Conservation (phyloP, 2,888 invertebrate genomes). For the Bombylius major region DNA sequence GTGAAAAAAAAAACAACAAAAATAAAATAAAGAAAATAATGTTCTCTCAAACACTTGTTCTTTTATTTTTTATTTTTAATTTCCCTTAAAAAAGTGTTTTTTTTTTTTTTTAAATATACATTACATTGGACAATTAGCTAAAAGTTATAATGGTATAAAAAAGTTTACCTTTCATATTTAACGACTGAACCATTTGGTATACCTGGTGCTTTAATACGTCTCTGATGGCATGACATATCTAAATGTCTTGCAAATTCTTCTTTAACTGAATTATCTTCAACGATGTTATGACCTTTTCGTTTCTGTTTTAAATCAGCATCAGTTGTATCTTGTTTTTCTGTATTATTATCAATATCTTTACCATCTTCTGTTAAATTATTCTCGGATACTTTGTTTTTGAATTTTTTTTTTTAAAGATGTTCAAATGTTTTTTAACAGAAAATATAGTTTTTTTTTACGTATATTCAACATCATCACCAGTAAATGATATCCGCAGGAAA, state of each 20-base stretch:
- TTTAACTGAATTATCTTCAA: constrained; percentile 27
- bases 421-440: too few species aligned
- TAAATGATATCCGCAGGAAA: too few species aligned
- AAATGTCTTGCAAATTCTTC: constrained; percentile 23
- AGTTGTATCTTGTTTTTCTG: neutral
- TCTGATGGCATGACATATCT: constrained; percentile 33
- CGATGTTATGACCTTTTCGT: constrained; percentile 24
- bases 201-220: constrained; percentile 31
- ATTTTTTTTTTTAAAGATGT: too few species aligned
- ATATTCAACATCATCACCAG: too few species aligned
- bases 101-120: too few species aligned
- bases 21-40: neutral
- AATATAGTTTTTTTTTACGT: too few species aligned
- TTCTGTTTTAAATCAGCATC: constrained; percentile 8
- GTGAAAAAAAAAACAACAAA: neutral
- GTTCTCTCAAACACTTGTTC: too few species aligned
- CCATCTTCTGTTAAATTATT: neutral
- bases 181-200: constrained; percentile 30
- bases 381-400: too few species aligned
- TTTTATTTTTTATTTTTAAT: too few species aligned
- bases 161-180: constrained; percentile 26
- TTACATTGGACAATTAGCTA: too few species aligned
- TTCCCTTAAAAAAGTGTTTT: too few species aligned
- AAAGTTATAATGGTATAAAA: too few species aligned
- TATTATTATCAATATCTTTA: neutral